A percentile compares a stretch with the other conserved stretches of the same genome.
phyloP scores from a whole-genome alignment of 1,140 invertebrate species.

The Drosophila saltans region DNA sequence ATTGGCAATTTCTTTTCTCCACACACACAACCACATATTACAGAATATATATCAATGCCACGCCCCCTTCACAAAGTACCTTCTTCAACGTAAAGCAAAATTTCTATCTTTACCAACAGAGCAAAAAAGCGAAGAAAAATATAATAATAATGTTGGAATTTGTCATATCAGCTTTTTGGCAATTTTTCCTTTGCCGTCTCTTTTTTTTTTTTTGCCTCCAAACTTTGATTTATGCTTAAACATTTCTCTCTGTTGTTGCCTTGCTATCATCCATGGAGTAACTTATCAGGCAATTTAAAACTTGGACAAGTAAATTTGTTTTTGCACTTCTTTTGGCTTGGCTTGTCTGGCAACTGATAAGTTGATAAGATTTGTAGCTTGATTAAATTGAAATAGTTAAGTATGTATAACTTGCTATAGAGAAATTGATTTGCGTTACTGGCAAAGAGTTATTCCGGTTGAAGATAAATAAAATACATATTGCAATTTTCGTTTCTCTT shows the following conservation, averaged over 20 bases:
- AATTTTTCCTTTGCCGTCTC: neutral
- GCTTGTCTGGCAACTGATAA: constrained; percentile 11
- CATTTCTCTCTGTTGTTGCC: constrained; percentile 18
- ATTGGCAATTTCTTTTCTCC: constrained; percentile 67
- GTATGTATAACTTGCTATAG: too few relatives aligned
- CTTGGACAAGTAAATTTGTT: constrained; percentile 22
- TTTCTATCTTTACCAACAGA: neutral
- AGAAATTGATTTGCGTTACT: constrained; percentile 1
- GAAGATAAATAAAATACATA: neutral
- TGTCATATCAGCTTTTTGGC: constrained; percentile 62
- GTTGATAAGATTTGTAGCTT: constrained; percentile 19
- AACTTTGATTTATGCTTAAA: constrained; percentile 52
- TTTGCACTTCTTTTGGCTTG: constrained; percentile 2
- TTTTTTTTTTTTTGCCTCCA: constrained; percentile 19
- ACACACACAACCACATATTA: constrained; percentile 15
- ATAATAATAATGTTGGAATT: constrained; percentile 43
- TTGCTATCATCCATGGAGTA: constrained; percentile 1
- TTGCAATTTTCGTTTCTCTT: neutral
- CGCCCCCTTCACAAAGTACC: constrained; percentile 19
- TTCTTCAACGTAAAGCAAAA: neutral
- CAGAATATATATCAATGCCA: constrained; percentile 31
- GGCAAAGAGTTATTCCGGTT: neutral
- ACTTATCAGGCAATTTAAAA: constrained; percentile 25
- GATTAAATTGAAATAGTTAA: constrained; percentile 19
- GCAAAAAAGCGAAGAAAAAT: neutral